Percentiles rank a stretch among this genome's conserved stretches.
These are phyloP conservation scores for Amblyopsis rosae DNA, from an alignment of 2,113 vertebrate genomes.

Conservation along the genomic window DNA sequence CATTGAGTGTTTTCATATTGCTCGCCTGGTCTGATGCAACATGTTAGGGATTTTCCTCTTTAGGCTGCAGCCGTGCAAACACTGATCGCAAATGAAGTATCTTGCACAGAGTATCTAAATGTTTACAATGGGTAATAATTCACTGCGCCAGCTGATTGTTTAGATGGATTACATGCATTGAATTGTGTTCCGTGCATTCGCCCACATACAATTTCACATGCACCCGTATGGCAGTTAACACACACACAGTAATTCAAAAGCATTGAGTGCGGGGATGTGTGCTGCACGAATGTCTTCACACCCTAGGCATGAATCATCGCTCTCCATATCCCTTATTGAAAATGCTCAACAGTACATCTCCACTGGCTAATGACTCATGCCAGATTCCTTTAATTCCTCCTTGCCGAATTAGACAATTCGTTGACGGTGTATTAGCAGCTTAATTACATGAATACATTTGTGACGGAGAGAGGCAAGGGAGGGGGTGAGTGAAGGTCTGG, in stretches of 20 bases:
- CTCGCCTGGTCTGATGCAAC: conserved; percentile 37
- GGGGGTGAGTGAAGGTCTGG: conserved; percentile 29
- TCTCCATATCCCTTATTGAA: conserved; percentile 73
- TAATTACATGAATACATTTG: conserved; percentile 81
- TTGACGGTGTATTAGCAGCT: conserved; percentile 82
- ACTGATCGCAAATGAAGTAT: conserved; percentile 75
- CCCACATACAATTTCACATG: conserved; percentile 65
- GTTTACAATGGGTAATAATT: conserved; percentile 74
- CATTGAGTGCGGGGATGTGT: conserved; percentile 50
- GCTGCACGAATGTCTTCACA: conserved; percentile 57
- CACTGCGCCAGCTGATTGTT: conserved; percentile 66
- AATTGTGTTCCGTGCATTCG: conserved; percentile 64
- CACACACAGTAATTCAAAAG: conserved; percentile 43
- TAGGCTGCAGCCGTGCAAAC: conserved; percentile 60
- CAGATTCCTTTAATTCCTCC: conserved; percentile 83
- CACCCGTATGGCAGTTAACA: conserved; percentile 66
- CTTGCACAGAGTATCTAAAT: conserved; percentile 70
- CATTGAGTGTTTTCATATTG: conserved; percentile 55
- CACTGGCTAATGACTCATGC: conserved; percentile 82
- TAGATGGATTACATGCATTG: conserved; percentile 65
- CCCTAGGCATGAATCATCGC: conserved; percentile 72
- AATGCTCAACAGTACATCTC: conserved; percentile 78
- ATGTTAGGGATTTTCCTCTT: conserved; percentile 54
- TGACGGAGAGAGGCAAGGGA: conserved; percentile 62
- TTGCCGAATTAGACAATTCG: conserved; percentile 84